Conservation (phyloP, 2,888 invertebrate genomes). For the Brachycybe producta region DNA sequence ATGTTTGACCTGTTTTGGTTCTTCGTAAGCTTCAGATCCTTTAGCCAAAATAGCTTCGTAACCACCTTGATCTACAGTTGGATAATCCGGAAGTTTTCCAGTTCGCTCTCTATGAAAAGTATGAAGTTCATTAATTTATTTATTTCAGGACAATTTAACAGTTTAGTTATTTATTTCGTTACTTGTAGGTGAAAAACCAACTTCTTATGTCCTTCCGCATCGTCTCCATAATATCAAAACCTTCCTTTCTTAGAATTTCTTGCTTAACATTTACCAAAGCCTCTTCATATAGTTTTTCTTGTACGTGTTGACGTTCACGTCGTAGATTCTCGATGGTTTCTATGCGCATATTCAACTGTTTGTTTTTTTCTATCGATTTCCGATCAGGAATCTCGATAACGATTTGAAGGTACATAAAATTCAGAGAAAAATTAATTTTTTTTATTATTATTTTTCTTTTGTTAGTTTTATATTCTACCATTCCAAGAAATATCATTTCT, state of each 20-base stretch:
- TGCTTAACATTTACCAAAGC: conserved; percentile 45
- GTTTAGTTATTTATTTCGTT: conserved; percentile 16
- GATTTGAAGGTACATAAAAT: too few species aligned
- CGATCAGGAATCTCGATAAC: too few species aligned
- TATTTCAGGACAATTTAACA: background rate
- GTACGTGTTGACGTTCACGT: conserved; percentile 50
- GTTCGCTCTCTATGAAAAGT: conserved; percentile 31
- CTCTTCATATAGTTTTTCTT: conserved; percentile 54
- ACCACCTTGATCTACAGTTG: conserved; percentile 80
- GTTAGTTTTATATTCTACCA: too few species aligned
- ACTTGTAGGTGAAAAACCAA: conserved; percentile 71
- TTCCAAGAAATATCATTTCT: conserved; percentile 80
- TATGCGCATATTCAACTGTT: too few species aligned
- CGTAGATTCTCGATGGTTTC: conserved; percentile 34
- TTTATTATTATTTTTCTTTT: too few species aligned
- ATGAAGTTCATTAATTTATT: background rate
- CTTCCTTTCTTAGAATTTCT: conserved; percentile 55
- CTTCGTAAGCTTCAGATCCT: too few species aligned
- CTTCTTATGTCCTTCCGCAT: conserved; percentile 73
- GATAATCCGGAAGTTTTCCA: conserved; percentile 67
- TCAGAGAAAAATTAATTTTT: too few species aligned
- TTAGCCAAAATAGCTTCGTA: conserved; percentile 30
- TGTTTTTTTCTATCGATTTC: too few species aligned
- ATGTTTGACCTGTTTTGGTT: too few species aligned
- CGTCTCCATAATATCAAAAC: conserved; percentile 65